Evolutionary conservation across 2,797 vertebrate genomes (phyloP), one percentile per base, ranked within the genome.

Genomic region (Anabas testudineus): DNA sequence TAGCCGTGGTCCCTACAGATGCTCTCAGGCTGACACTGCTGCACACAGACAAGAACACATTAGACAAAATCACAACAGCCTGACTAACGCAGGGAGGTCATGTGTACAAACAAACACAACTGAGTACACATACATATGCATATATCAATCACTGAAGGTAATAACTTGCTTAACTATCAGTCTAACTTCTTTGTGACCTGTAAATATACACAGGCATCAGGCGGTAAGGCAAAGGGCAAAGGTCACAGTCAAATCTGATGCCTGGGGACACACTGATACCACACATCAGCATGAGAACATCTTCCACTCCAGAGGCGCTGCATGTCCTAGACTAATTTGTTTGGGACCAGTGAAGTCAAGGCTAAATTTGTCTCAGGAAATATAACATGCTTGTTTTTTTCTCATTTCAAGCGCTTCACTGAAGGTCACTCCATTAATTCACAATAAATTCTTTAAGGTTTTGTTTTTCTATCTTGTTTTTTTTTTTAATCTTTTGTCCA

Each of bases 311-410:
- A 72, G 54, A 54, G 42, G 86, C 82, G 36, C 51, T 61, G 55
- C 32, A 45, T 48, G 79, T 84, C 67, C 83, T 77, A 7, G n/a
- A 54, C 73, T 72, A 47, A 78, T 82, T 80, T 83, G 62, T 71
- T 71, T 71, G 68, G 16, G 68, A 82, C 59, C 72, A 74, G 36
- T 32, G 37, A 82, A 82, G 73, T 78, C 78, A 43, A 80, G 56
- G 87, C 78, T 84, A 78, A 85, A 84, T 87, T 78, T 84, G 48
- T 76, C 78, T 84, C 56, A 10, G 74, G 68, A 61, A 82, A 67
- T 74, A 73, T n/a, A 77, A 68, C 16, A 22, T 13, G 7, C 34
- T 51, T 51, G 5, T 47, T 45, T 30, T 37, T 37, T 16, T 12
- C 30, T 21, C 22, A 13, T 66, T 62, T 67, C 21, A 51, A 36